Base-by-base conservation (phyloP, 1,140 invertebrate genomes). In the Sesamia nonagrioides region DNA sequence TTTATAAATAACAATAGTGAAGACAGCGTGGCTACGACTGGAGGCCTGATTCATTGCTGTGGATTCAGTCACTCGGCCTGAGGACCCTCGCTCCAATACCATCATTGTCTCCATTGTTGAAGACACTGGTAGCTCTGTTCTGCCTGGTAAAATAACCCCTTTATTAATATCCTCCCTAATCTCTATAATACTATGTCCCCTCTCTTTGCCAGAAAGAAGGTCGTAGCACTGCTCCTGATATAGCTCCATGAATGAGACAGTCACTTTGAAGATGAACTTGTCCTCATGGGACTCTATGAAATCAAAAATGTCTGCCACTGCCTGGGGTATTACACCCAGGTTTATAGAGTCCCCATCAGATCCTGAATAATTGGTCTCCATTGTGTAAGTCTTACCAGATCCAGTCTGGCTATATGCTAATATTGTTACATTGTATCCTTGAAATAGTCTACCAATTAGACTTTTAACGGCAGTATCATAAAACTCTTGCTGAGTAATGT, bases 41-140 rank as follows among this genome's bases (percentile, higher is more conserved):
- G 98, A 99, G 11, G 97, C 96, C 60, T 97, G 96, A 92, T 99
- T 99, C 98, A 99, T 99, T 15, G 98, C 98, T 0, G 98, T 99
- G 2, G 98, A 96, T 6, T 98, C 98, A 0, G 98, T 99, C 9
- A 97, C 97, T 71, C 98, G 94, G 13, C 97, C 96, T 0, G 95
- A 86, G 0, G 98, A 98, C 2, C 98, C 98, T 54, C 96, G 95
- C 61, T 95, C 95, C 9, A 98, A 95, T 40, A 97, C 97, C 77
- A 96, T 91, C 78, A 98, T 95, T 0, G 97, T 96, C 56, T 97
- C 96, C 68, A 95, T 85, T 1, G 96, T 95, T 33, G 95, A 95
- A 2, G 89, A 89, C 0, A 98, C 97, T 18, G 93, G 88, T 56
- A 96, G 89, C 88, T 98, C 97, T 0, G 97, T 97, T 60, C 98